These are phyloP conservation scores for Tinea trinotella DNA, from an alignment of 2,888 invertebrate genomes.

Conservation along the genomic window DNA sequence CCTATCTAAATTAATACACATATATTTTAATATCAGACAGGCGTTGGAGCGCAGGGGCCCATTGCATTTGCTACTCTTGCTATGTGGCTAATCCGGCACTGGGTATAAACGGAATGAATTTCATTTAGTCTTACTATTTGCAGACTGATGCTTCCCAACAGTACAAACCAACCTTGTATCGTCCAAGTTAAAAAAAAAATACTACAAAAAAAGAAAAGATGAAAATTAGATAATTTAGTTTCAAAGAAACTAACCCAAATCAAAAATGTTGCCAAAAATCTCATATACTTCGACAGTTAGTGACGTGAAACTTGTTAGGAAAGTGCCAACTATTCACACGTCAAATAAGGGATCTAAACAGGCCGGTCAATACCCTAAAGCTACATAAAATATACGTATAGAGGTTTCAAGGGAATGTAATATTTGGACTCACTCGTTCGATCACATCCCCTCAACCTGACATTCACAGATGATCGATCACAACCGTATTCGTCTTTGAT, in stretches of 20 bases:
- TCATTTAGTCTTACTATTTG: too few species aligned
- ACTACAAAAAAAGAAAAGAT: too few species aligned
- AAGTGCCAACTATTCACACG: neutral
- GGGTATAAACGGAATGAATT: too few species aligned
- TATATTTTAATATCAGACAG: too few species aligned
- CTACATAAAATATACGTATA: neutral
- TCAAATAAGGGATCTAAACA: neutral
- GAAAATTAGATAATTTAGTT: neutral
- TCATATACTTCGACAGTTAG: neutral
- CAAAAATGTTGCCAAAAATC: neutral
- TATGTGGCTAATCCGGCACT: too few species aligned
- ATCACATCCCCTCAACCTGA: constrained; percentile 5
- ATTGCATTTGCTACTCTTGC: too few species aligned
- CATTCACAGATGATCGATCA: constrained; percentile 11
- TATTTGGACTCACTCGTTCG: constrained; percentile 3
- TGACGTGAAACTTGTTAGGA: constrained; percentile 4
- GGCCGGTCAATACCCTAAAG: constrained; percentile 3
- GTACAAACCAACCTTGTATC: too few species aligned
- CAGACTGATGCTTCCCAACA: too few species aligned
- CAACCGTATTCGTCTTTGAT: neutral
- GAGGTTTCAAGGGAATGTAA: constrained; percentile 2
- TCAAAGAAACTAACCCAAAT: neutral
- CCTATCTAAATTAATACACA: too few species aligned
- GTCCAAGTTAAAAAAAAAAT: too few species aligned
- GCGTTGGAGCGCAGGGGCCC: too few species aligned